A percentile compares a stretch with the other conserved stretches of the same genome.
These are phyloP conservation scores for Leptinotarsa texana DNA, from an alignment of 1,140 invertebrate species.

Conservation along the genomic window DNA sequence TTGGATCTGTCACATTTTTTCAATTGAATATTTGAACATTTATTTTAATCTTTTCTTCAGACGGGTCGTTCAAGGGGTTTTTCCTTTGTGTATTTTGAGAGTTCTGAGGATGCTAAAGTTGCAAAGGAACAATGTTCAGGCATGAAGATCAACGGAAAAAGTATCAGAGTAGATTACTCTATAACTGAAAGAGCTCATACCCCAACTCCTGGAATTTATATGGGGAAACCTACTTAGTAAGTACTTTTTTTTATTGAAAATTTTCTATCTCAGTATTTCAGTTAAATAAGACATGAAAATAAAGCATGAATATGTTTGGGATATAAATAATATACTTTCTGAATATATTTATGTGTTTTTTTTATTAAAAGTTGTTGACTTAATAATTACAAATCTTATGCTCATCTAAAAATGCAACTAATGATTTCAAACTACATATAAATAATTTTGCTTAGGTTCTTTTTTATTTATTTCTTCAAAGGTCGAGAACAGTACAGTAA, in stretches of 20 bases:
- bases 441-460: too few species aligned
- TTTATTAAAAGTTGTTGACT: too few species aligned
- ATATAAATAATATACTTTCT: constrained; percentile 4
- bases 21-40: too few species aligned
- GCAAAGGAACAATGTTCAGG: constrained; percentile 94
- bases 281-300: neutral
- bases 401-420: too few species aligned
- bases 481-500: too few species aligned
- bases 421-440: too few species aligned
- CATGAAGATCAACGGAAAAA: constrained; percentile 90
- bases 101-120: constrained; percentile 84
- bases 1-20: too few species aligned
- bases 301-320: neutral
- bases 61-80: constrained; percentile 93
- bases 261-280: constrained; percentile 20
- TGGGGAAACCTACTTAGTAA: constrained; percentile 86
- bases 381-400: too few species aligned
- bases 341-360: too few species aligned
- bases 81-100: constrained; percentile 95
- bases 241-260: constrained; percentile 41
- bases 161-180: constrained; percentile 94
- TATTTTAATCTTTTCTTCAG: constrained; percentile 56
- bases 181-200: constrained; percentile 97
- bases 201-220: constrained; percentile 96
- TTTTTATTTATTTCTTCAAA: too few species aligned